Conservation (phyloP, 2,113 vertebrate genomes). For the Rana temporaria region DNA sequence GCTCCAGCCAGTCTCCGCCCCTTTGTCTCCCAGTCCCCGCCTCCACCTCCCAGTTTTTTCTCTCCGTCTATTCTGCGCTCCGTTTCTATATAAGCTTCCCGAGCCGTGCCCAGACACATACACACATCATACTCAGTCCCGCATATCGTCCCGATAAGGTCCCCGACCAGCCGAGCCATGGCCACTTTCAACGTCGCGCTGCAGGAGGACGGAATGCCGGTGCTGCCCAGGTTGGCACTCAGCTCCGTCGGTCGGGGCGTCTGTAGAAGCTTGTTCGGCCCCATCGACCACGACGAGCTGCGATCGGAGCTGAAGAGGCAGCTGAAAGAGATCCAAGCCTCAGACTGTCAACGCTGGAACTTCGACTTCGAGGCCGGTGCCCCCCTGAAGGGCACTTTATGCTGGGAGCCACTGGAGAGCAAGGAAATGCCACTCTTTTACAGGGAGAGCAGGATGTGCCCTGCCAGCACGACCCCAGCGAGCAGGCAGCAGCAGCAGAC, state of each 20-base stretch:
- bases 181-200: constrained; percentile 30
- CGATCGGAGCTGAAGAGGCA: constrained; percentile 48
- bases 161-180: constrained; percentile 5
- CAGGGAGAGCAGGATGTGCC: constrained; percentile 20
- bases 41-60: neutral
- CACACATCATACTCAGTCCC: constrained; percentile 22
- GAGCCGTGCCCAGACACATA: constrained; percentile 38
- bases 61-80: constrained; percentile 32
- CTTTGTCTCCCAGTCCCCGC: too few species aligned
- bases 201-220: constrained; percentile 13
- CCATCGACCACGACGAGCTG: constrained; percentile 53
- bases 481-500: constrained; percentile 6
- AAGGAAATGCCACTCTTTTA: constrained; percentile 41
- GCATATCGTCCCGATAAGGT: too few species aligned
- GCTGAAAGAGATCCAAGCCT: constrained; percentile 51
- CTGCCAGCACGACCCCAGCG: neutral
- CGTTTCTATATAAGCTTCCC: constrained; percentile 55
- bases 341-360: constrained; percentile 55
- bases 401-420: constrained; percentile 52
- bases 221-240: constrained; percentile 21
- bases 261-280: constrained; percentile 51
- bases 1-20: constrained; percentile 5
- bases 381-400: constrained; percentile 43
- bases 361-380: constrained; percentile 51
- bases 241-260: constrained; percentile 8